Conservation (phyloP, 2,888 invertebrate species). For the Chironomus tentans region DNA sequence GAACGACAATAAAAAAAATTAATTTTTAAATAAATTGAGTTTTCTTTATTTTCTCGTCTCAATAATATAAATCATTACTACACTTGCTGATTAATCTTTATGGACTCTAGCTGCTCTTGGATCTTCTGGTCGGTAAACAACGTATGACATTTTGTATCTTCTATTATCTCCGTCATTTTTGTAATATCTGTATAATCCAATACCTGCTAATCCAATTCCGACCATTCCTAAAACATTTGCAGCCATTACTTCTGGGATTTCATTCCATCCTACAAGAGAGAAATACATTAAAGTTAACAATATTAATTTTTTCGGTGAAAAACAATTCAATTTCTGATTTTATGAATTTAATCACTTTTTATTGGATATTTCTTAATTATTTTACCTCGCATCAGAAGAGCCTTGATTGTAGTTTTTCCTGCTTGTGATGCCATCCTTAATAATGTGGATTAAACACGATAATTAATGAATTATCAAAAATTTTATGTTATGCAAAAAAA, state of each 20-base stretch:
- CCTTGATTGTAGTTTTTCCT: conserved; percentile 34
- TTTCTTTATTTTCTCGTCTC: background rate
- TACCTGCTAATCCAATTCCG: conserved; percentile 47
- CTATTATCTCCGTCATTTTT: conserved; percentile 56
- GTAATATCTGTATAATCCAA: conserved; percentile 42
- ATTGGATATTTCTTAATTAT: background rate
- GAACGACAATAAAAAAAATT: background rate
- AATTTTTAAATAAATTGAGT: background rate
- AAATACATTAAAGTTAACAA: no score
- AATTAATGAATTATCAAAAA: background rate
- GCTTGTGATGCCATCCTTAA: conserved; percentile 32
- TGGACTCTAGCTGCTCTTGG: conserved; percentile 50
- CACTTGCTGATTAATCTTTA: conserved; percentile 43
- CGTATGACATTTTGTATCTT: conserved; percentile 52
- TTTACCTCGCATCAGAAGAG: conserved; percentile 36
- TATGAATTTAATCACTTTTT: background rate
- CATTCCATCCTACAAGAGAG: conserved; percentile 46
- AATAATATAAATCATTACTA: background rate
- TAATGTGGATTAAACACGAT: background rate
- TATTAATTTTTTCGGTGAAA: background rate
- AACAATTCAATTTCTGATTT: background rate
- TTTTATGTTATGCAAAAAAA: background rate
- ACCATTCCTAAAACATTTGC: conserved; percentile 49
- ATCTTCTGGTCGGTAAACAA: conserved; percentile 59
- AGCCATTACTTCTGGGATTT: conserved; percentile 62